Evolutionary conservation across 2,113 vertebrate genomes (phyloP), one percentile per base, ranked within the genome.

Genomic region (Puntigrus tetrazona): DNA sequence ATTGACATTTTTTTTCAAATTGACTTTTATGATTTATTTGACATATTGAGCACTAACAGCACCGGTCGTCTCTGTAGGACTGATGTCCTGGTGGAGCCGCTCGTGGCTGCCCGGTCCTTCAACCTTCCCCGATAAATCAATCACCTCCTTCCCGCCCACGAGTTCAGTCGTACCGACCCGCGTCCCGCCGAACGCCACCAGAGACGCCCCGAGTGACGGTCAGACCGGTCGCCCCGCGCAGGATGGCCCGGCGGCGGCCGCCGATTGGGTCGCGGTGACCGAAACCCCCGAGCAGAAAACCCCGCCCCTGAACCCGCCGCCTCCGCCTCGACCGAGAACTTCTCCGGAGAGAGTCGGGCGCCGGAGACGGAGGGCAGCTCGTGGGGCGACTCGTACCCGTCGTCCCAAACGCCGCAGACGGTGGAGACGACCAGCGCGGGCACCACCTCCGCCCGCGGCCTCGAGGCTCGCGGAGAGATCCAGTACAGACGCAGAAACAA

Each of bases 401-500:
- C 59, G 0, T 76, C 59, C 20, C 55, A 79, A 29, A 76, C 11
- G 2, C 16, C 55, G 20, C 14, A 43, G n/a, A 55, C 8, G 2
- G n/a, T 47, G 20, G 20, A 18, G n/a, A 76, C 41, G 0, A 61
- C 41, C 0, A 83, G 67, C 43, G 34, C 7, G 4, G 11, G 7
- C 11, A 6, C 25, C 22, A 81, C 52, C 1, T 16, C 52, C 0
- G 2, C 83, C 18, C 47, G 13, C 25, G 75, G 13, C 13, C 73
- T 3, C 18, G 94, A 95, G 84, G 94, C 92, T 5, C 92, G 91
- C 67, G 93, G 93, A 16, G 93, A 94, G 78, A 90, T 94, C 78
- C 93, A 94, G 84, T 90, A 94, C 83, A 91, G 91, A n/a, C 90
- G 86, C 63, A 67, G 43, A 38, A 92, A 94, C 76, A 84, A 90